Evolutionary conservation across 2,888 invertebrate genomes (phyloP), one percentile per base, ranked within the genome.

Genomic region (Xylota segnis): DNA sequence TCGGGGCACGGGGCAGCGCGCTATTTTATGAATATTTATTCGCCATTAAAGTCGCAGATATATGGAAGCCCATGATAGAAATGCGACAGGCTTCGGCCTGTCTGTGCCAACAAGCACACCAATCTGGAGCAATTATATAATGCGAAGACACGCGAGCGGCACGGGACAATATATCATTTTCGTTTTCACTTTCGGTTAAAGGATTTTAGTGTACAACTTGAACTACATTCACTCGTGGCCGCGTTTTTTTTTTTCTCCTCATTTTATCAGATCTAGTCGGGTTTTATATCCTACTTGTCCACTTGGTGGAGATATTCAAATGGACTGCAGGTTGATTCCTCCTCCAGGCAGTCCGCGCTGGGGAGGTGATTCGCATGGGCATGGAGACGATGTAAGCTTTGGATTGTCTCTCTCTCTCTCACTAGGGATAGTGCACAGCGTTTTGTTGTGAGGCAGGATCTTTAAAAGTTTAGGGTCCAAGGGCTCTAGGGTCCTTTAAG

Each of bases 161-260:
- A 88, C 88, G 87, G 86, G 87, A 88, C 87, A 87, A 87, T 87
- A 86, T 87, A 86, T 88, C 87, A 88, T 83, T 84, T 82, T 78
- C 66, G 61, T 83, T 81, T 82, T 83, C 65, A 72, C 75, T 84
- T 71, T 74, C 68, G 47, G 63, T 56, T n/a, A 63, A 76, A 83
- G 84, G 81, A 81, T 70, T 79, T 70, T 43, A 79, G 76, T 58
- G 65, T 50, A 66, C 65, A 71, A 77, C 72, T 70, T 79, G 68
- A 66, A 71, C 75, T 59, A 81, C 81, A 84, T 84, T 81, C 84
- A 81, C 84, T 54, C 45, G 68, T 56, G 79, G 18, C 52, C 34
- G 45, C 32, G 52, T 40, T 23, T 40, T 40, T 71, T n/a, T n/a
- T n/a, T n/a, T n/a, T n/a, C n/a, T n/a, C n/a, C n/a, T n/a, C n/a